A percentile compares a stretch with the other conserved stretches of the same genome.
Conservation (phyloP, 2,888 invertebrate species). For the Tribolium freemani region DNA sequence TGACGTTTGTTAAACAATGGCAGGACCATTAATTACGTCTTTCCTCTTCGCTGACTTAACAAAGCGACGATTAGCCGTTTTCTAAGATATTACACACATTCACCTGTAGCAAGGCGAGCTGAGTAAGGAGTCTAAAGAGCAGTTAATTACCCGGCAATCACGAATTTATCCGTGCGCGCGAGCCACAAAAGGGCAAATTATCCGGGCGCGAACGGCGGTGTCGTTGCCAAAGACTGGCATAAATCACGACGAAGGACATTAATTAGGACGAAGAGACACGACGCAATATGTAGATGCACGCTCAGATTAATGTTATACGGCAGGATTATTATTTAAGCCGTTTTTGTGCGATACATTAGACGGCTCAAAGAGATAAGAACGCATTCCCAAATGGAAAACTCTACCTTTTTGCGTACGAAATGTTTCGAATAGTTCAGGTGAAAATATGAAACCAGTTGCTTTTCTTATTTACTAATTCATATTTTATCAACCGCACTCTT, state of each 20-base stretch:
- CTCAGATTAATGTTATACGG: conserved; percentile 62
- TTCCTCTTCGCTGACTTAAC: not conserved
- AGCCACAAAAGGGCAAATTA: conserved; percentile 58
- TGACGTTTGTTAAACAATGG: not conserved
- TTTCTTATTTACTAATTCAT: no score
- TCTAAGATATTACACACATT: conserved; percentile 50
- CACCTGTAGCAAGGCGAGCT: conserved; percentile 37
- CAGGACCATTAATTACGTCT: not conserved
- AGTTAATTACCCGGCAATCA: conserved; percentile 47
- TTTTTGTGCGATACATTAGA: conserved; percentile 17
- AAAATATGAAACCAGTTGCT: no score
- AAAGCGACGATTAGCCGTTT: conserved; percentile 49
- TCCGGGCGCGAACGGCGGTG: conserved; percentile 55
- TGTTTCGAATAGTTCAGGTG: not conserved
- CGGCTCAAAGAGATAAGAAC: not conserved
- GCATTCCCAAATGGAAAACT: not conserved
- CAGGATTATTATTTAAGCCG: conserved; percentile 54
- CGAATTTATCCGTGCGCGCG: conserved; percentile 42
- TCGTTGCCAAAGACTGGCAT: conserved; percentile 59
- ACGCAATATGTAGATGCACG: conserved; percentile 66
- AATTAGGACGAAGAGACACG: conserved; percentile 66
- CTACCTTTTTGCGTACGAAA: not conserved
- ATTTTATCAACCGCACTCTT: no score
- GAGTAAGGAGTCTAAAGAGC: conserved; percentile 35
- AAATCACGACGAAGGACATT: conserved; percentile 66